Conservation (phyloP, 1,140 invertebrate genomes). For the Orchesella cincta region DNA sequence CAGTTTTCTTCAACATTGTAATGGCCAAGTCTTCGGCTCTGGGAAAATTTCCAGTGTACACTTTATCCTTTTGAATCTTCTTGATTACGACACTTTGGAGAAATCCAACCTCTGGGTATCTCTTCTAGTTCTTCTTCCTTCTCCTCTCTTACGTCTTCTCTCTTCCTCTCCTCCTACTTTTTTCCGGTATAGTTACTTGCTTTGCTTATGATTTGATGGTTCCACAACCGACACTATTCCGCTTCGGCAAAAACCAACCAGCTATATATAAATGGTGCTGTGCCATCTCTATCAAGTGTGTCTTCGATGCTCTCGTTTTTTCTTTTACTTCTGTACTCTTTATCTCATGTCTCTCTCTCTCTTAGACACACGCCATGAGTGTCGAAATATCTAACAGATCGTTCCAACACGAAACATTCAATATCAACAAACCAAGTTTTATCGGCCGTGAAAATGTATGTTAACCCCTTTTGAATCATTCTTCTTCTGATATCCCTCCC, state of each 20-base stretch:
- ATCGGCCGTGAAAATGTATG: constrained; percentile 51
- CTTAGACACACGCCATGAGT: constrained; percentile 34
- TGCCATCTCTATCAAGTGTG: constrained; percentile 7
- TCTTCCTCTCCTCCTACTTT: not conserved
- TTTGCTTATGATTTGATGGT: constrained; percentile 23
- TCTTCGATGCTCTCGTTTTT: not conserved
- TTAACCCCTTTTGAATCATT: constrained; percentile 29
- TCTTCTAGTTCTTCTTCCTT: not conserved
- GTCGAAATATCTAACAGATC: constrained; percentile 51
- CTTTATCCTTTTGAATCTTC: constrained; percentile 50
- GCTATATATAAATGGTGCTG: not conserved
- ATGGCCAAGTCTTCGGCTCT: constrained; percentile 49
- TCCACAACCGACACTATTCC: not conserved
- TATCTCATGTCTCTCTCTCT: constrained; percentile 11
- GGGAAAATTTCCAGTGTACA: constrained; percentile 48
- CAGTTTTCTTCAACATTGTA: constrained; percentile 52
- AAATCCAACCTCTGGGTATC: constrained; percentile 38
- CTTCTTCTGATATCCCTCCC: constrained; percentile 25
- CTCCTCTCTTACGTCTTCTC: not conserved
- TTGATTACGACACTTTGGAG: constrained; percentile 51
- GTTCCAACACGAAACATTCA: constrained; percentile 51
- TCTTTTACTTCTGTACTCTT: not conserved
- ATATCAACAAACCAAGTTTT: constrained; percentile 52
- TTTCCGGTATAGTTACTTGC: not conserved
- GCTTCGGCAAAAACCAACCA: not conserved